These are phyloP conservation scores for Rhadinocentrus ornatus DNA, from an alignment of 2,797 vertebrate genomes.

Conservation along the genomic window DNA sequence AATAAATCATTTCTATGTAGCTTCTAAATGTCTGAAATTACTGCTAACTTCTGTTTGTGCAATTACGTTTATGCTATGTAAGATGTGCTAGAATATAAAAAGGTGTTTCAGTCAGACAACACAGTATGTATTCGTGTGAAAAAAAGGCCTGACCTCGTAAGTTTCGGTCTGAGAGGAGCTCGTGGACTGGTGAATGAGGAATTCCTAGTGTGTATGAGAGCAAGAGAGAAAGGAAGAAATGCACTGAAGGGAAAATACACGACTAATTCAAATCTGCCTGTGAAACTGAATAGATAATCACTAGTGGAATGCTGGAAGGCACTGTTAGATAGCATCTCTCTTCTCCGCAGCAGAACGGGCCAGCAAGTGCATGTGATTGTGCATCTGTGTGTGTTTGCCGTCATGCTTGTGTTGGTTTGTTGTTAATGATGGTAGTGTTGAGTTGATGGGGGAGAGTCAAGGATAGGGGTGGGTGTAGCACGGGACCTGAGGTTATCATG, in stretches of 20 bases:
- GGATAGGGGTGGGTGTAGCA: constrained; percentile 37
- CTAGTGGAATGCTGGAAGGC: constrained; percentile 85
- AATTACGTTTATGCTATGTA: constrained; percentile 61
- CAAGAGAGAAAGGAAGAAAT: constrained; percentile 48
- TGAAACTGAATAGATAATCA: constrained; percentile 83
- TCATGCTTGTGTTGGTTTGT: constrained; percentile 53
- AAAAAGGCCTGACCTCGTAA: constrained; percentile 60
- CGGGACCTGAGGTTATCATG: constrained; percentile 81
- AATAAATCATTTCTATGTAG: constrained; percentile 56
- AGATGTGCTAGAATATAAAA: constrained; percentile 51
- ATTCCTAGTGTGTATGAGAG: constrained; percentile 62
- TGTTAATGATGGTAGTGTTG: constrained; percentile 38
- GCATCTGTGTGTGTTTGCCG: constrained; percentile 42
- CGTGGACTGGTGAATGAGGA: constrained; percentile 53
- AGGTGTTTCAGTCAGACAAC: constrained; percentile 61
- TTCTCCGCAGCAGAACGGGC: constrained; percentile 80
- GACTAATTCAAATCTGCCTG: constrained; percentile 81
- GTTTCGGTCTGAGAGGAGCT: constrained; percentile 64
- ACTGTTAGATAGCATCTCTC: constrained; percentile 84
- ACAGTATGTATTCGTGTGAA: constrained; percentile 62
- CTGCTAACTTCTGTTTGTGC: constrained; percentile 63
- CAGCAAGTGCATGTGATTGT: constrained; percentile 67
- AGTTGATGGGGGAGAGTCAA: neutral
- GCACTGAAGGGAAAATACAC: constrained; percentile 75
- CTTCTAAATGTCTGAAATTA: constrained; percentile 66